These are phyloP conservation scores for Drosophila barbarae DNA, from an alignment of 2,888 invertebrate genomes.

Conservation along the genomic window DNA sequence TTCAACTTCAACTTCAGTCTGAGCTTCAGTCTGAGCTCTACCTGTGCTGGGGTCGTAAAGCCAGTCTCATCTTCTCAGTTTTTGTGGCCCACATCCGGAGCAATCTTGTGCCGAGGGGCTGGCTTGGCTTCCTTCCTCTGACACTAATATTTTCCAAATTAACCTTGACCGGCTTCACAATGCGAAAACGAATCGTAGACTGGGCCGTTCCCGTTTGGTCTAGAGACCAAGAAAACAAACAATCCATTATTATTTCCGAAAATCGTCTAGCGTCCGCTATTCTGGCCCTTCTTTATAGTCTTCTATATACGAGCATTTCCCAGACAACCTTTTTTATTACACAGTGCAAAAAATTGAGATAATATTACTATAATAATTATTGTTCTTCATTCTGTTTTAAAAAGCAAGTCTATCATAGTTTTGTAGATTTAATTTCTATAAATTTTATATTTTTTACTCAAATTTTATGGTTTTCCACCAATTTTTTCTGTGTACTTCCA, in stretches of 20 bases:
- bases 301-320: not conserved
- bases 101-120: conserved; percentile 49
- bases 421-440: not conserved
- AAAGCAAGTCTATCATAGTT: too few species aligned
- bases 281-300: conserved; percentile 13
- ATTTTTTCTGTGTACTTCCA: not conserved
- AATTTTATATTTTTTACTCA: too few species aligned
- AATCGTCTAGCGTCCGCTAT: conserved; percentile 49
- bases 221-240: conserved; percentile 32
- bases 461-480: not conserved
- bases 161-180: conserved; percentile 76
- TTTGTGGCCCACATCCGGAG: conserved; percentile 71
- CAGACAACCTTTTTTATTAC: conserved; percentile 5
- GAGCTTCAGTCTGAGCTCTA: conserved; percentile 22
- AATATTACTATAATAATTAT: not conserved
- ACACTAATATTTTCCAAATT: conserved; percentile 68
- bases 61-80: conserved; percentile 42
- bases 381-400: too few species aligned
- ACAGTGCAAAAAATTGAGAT: not conserved
- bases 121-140: conserved; percentile 40
- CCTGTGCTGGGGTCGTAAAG: conserved; percentile 39
- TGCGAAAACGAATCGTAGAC: conserved; percentile 55
- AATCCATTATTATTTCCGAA: conserved; percentile 46
- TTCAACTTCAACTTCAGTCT: not conserved
- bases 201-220: conserved; percentile 54